Base-by-base conservation (phyloP, 2,113 vertebrate genomes). In the Drymodes brunneopygia region DNA sequence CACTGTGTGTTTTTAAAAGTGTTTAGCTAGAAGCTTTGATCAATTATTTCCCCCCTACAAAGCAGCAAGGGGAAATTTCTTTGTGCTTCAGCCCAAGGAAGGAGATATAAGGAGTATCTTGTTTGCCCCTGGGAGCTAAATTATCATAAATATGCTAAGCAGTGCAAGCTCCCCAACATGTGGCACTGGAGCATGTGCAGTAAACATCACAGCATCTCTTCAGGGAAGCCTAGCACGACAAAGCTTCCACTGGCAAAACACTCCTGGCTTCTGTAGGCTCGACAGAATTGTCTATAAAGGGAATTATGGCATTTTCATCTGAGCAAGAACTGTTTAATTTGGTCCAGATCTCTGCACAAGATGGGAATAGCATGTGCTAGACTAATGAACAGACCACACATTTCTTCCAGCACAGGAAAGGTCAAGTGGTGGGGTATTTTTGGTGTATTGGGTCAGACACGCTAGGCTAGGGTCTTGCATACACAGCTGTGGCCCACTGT, bases 101-200 rank as follows among this genome's bases (percentile, higher is more conserved):
- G 65, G 61, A 94, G 80, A 86, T 87, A 53, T 17, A 91, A 94
- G 94, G 75, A 91, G 83, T 79, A 64, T 61, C 69, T 65, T 27
- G 51, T 71, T 89, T 84, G 73, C 91, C 91, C 78, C 61, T 89
- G 93, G 93, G 96, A 94, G 35, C 16, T 48, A 50, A 78, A 95
- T 94, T 94, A 95, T 23, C 94, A 96, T 95, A 96, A 95, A 86
- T 95, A 97, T 87, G 93, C 91, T 95, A 95, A 95, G 91, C 89
- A 96, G 91, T 17, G 53, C n/a, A 48, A 94, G 85, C 56, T 95
- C 83, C 91, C 92, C 95, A 95, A 95, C 91, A 91, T 89, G 94
- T 92, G 91, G 89, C 91, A 87, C 77, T 38, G 54, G 83, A 91
- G 73, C 91, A 89, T 28, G 77, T 94, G 92, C 94, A 91, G 62